Evolutionary conservation across 2,113 vertebrate species (phyloP).

Genomic region (Mesocricetus auratus): DNA sequence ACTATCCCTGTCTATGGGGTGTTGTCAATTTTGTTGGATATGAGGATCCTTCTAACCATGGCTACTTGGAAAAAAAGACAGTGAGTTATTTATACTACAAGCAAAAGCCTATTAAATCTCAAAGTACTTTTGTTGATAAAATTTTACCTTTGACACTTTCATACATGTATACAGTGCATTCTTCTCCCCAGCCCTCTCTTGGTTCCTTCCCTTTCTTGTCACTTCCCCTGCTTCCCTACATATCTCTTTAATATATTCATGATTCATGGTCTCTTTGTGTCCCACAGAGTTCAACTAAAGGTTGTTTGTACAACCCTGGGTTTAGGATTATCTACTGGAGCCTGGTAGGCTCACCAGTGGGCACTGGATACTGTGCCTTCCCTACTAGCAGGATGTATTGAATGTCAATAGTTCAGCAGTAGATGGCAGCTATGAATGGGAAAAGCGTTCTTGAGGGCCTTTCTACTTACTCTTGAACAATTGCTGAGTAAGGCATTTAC

Average conservation of each 20-base stretch:
- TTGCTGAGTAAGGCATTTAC: background rate
- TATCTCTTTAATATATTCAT: background rate
- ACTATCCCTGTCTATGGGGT: background rate
- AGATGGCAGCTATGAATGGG: background rate
- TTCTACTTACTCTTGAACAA: background rate
- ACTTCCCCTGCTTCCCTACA: background rate
- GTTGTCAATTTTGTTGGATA: constrained; percentile 2
- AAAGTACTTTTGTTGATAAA: background rate
- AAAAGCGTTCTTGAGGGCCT: no score
- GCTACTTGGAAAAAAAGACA: constrained; percentile 18
- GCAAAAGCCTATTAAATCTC: background rate
- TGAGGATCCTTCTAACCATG: background rate
- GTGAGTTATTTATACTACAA: background rate
- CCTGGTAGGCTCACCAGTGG: no score
- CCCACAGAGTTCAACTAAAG: background rate
- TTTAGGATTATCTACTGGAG: background rate
- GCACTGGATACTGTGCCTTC: background rate
- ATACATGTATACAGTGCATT: background rate
- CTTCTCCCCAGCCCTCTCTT: background rate
- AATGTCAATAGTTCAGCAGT: background rate
- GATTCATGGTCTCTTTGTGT: background rate
- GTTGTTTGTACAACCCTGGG: background rate
- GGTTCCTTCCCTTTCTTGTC: no score
- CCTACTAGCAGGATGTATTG: no score
- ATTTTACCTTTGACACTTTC: background rate